Evolutionary conservation across 1,140 invertebrate species (phyloP), one percentile per base, ranked within the genome.

Genomic region (Arctopsyche grandis): DNA sequence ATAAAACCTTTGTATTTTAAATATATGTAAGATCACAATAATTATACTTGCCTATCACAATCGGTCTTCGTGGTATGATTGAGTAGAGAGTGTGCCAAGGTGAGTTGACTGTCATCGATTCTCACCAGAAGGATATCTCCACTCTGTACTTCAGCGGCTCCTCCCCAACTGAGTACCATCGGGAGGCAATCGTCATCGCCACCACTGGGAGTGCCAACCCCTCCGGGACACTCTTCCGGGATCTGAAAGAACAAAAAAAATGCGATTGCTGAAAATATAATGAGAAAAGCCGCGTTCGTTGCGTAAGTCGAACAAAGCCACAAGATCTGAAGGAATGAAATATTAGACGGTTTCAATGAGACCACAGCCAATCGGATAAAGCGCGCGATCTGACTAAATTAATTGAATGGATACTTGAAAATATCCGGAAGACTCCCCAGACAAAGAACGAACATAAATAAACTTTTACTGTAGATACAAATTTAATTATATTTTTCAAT

Each of bases 81-180:
- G 78, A 84, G 79, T 83, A 83, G 85, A 80, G 82, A 84, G 83
- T 82, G 84, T 79, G 83, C 86, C 75, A 85, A 87, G 79, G 85
- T 86, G 24, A 91, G 84, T 77, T 88, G 85, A 60, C 90, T 88
- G 84, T 92, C 91, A 80, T 91, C 90, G 83, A 93, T 92, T 84
- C 91, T 89, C n/a, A 93, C 91, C 83, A 92, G 89, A 80, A 93
- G 88, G 81, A 92, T 91, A 85, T 93, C 92, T 46, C 91, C 92
- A 75, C 90, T 91, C 84, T 93, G 91, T 52, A 93, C 91, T 84
- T 91, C 91, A 12, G 89, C 89, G 52, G 89, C 85, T 21, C 90
- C 91, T 81, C 91, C 89, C 91, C 91, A 92, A 75, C 89, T 90
- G 52, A 90, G 85, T 75, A 89, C 86, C 85, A 88, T 87, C 60